A percentile compares a stretch with the other conserved stretches of the same genome.
Evolutionary conservation across 2,888 invertebrate species (phyloP).

Genomic region (Tachina grossa): DNA sequence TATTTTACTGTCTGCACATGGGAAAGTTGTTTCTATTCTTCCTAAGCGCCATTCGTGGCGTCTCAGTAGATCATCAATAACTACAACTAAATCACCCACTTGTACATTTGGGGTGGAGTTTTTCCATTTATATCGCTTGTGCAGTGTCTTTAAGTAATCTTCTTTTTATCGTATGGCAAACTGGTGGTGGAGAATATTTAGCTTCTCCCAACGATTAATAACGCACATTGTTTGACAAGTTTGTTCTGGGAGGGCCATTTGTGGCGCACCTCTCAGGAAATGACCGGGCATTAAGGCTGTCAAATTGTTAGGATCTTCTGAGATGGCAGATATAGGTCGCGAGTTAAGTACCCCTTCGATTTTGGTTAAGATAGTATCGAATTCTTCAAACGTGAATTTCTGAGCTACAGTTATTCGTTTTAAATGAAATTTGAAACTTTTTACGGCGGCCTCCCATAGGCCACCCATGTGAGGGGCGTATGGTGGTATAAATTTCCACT

Average conservation of each 20-base stretch:
- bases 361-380: neutral
- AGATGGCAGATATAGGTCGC: neutral
- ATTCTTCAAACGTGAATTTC: slow-evolving; percentile 7
- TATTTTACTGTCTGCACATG: neutral
- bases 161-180: neutral
- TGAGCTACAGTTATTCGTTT: neutral
- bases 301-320: neutral
- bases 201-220: too few species aligned
- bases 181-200: neutral
- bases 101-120: neutral
- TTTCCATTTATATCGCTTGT: neutral
- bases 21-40: neutral
- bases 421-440: slow-evolving; percentile 1
- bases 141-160: neutral
- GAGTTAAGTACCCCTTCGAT: slow-evolving; percentile 14
- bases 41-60: slow-evolving; percentile 4
- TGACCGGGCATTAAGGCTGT: neutral
- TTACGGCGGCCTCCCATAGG: neutral
- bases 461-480: too few species aligned
- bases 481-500: too few species aligned
- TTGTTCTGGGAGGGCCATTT: neutral
- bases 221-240: neutral
- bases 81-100: neutral
- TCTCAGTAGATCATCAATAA: neutral
- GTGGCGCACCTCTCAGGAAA: neutral